These are phyloP conservation scores for Augochlora pura DNA, from an alignment of 1,140 invertebrate species.

Conservation along the genomic window DNA sequence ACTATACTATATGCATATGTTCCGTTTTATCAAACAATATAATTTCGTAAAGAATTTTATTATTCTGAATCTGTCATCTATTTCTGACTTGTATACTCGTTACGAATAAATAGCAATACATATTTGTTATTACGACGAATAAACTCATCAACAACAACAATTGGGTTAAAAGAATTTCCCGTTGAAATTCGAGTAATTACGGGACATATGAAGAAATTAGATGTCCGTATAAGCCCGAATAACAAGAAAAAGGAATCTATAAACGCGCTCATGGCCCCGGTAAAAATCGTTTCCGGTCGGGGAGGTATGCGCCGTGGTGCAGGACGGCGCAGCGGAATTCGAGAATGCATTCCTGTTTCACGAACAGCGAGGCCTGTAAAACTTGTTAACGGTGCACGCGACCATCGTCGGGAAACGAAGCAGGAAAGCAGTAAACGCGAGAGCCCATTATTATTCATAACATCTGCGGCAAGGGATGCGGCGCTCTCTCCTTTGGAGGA, in stretches of 20 bases:
- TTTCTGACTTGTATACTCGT: no score
- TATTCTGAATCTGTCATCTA: no score
- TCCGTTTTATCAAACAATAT: no score
- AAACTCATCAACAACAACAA: no score
- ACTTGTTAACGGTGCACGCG: constrained; percentile 27
- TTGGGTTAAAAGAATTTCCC: no score
- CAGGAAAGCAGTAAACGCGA: not conserved
- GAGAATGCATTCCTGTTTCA: constrained; percentile 18
- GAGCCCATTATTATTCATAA: constrained; percentile 1
- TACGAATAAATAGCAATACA: no score
- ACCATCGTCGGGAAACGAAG: not conserved
- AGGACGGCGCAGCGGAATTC: constrained; percentile 10
- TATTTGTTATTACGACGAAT: no score
- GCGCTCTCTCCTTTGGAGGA: not conserved
- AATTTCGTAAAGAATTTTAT: no score
- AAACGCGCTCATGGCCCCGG: not conserved
- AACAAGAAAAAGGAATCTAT: not conserved
- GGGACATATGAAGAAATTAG: no score
- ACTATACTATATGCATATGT: no score
- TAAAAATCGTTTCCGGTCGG: constrained; percentile 4
- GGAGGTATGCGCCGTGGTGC: not conserved
- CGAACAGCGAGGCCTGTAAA: not conserved
- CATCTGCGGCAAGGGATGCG: not conserved
- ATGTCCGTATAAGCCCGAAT: not conserved
- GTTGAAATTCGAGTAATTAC: no score